Base-by-base conservation (phyloP, 2,797 vertebrate species). In the Heterohyrax brucei region DNA sequence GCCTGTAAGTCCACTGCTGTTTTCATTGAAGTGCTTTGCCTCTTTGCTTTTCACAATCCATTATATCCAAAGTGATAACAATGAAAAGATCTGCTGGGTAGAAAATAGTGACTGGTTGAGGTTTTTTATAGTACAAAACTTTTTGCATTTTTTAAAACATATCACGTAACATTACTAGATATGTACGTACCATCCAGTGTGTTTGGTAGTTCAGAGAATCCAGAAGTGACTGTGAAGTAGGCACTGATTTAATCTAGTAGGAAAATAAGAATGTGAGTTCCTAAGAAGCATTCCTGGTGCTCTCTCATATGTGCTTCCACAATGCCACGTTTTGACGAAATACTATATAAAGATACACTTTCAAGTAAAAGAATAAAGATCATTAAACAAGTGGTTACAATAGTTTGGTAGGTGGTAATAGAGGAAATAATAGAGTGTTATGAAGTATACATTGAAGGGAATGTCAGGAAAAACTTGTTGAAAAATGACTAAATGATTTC, bases 121-220 rank as follows among this genome's bases (percentile, higher is more conserved):
- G 26, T 82, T 53, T 82, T 14, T 61, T 64, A 50, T 22, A 93
- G 56, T 87, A 50, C 53, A 82, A 75, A 78, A 77, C 9, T 56
- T 62, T 95, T 75, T 77, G 50, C 75, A 46, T 44, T 70, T 93
- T 78, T 77, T n/a, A n/a, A 93, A 93, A 91, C 9, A 13, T 83
- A 82, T 2, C 46, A 77, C 12, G 82, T 91, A 70, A 44, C 70
- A 59, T 10, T 2, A 84, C 88, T 86, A 89, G 72, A 21, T 81
- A 53, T 68, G 76, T 88, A 80, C 59, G 8, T 50, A 24, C 56
- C 62, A 28, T 70, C 66, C 44, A 33, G 44, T 84, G 10, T 93
- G 56, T 87, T 83, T 64, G 26, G 46, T 64, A 72, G 64, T 87
- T 84, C 10, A 68, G n/a, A 92, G 39, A 89, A 88, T 48, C 22